Base-by-base conservation (phyloP, 2,888 invertebrate species). In the Xestia xanthographa region DNA sequence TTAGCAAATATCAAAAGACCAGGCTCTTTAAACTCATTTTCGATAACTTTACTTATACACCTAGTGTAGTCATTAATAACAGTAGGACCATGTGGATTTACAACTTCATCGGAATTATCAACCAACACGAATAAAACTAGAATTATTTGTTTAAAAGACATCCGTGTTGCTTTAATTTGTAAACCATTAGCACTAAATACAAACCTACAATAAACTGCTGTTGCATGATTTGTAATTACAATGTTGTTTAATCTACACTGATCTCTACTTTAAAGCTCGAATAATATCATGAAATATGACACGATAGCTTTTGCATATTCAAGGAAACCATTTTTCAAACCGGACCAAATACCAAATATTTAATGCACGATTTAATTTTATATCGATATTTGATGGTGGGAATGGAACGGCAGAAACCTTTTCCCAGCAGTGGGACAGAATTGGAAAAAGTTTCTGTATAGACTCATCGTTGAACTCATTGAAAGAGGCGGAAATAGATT, bases 1-100 rank as follows among this genome's bases (percentile, higher is more conserved):
- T 92, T 90, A 0, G 92, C 92, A 75, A 95, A 93, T 71, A 94
- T 89, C 5, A 95, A 26, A 12, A 93, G 86, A 9, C 95, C 95
- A 6, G 93, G 81, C n/a, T 88, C 72, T 3, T 86, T 83, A 69
- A 95, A 95, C 75, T 93, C 92, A 17, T 73, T 81, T 75, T 92
- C 86, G 3, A 95, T 91, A 20, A 95, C 82, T 72, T 90, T 82
- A 66, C 69, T 88, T 5, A 95, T 79, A 76, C 95, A 95, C 48
- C 86, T 92, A 0, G 90, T 88, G 34, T 91, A 93, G 69, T 95
- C 94, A 43, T 76, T 89, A 0, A 92, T 86, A 5, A 95, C 90
- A 9, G 93, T 94, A 17, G 94, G 93, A 1, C 93, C 94, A 34
- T 86, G 72, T 0, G 92, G 93, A 84, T 94, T 94, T 0, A 93